Evolutionary conservation across 2,113 vertebrate genomes (phyloP).

Genomic region (Vicugna pacos): DNA sequence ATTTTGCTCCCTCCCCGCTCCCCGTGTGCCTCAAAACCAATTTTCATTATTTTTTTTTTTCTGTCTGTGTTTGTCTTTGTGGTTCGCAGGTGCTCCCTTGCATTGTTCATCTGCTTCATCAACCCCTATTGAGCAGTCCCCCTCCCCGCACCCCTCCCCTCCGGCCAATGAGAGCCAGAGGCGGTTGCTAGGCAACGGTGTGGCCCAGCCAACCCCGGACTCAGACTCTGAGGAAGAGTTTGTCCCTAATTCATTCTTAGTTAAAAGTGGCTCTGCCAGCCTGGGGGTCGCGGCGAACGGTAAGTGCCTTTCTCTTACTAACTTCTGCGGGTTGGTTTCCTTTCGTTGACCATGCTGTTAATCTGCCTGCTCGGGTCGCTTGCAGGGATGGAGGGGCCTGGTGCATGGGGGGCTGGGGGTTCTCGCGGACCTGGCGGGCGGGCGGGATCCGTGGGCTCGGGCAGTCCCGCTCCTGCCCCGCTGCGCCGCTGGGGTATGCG

Average conservation of each 20-base stretch:
- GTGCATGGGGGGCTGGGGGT: background rate
- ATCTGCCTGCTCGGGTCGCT: constrained; percentile 20
- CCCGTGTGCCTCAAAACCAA: constrained; percentile 83
- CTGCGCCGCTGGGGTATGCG: background rate
- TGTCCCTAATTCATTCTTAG: constrained; percentile 98
- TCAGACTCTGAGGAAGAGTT: constrained; percentile 99
- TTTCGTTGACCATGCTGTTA: background rate
- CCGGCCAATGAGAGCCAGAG: constrained; percentile 96
- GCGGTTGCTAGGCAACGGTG: constrained; percentile 98
- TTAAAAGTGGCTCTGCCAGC: constrained; percentile 97
- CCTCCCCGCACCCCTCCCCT: constrained; percentile 94
- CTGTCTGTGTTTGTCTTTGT: constrained; percentile 93
- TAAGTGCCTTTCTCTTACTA: constrained; percentile 92
- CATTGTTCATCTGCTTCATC: constrained; percentile 97
- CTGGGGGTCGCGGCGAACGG: constrained; percentile 93
- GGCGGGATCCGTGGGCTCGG: background rate
- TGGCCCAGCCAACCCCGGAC: constrained; percentile 95
- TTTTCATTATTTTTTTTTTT: constrained; percentile 86
- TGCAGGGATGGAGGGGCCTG: constrained; percentile 44
- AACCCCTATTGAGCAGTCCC: constrained; percentile 95
- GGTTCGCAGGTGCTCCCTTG: constrained; percentile 96
- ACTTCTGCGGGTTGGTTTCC: constrained; percentile 45
- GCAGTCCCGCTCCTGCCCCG: background rate
- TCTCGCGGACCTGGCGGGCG: background rate
- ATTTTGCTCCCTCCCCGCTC: constrained; percentile 58